Percentiles rank a stretch among this genome's conserved stretches.
These are phyloP conservation scores for Malurus melanocephalus DNA, from an alignment of 2,113 vertebrate genomes.

Conservation along the genomic window DNA sequence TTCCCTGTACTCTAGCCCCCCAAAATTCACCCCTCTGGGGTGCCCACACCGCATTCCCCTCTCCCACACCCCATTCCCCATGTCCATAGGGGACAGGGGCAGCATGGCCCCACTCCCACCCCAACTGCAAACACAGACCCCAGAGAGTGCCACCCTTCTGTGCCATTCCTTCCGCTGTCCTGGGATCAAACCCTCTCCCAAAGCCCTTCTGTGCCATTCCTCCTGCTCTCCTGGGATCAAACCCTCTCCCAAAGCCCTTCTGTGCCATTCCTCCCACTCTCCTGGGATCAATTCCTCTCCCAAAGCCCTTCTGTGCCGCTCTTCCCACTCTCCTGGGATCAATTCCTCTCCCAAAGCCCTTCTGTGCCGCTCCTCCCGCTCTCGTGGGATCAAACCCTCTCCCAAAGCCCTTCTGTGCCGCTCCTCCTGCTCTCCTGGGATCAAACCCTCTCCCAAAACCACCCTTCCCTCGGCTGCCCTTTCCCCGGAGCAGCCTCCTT, in stretches of 20 bases:
- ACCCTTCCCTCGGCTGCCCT: neutral
- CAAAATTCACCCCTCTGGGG: rapidly evolving
- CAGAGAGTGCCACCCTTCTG: neutral
- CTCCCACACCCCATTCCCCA: rapidly evolving
- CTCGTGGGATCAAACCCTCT: too few species aligned
- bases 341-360: too few species aligned
- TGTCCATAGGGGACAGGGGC: rapidly evolving
- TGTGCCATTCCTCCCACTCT: too few species aligned
- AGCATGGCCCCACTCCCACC: rapidly evolving
- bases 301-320: neutral
- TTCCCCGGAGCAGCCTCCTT: neutral
- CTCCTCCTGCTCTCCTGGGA: neutral
- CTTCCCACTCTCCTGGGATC: too few species aligned
- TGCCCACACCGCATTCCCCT: neutral
- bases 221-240: neutral
- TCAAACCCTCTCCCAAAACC: neutral
- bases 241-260: too few species aligned
- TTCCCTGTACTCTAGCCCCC: neutral
- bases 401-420: rapidly evolving
- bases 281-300: too few species aligned
- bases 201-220: neutral
- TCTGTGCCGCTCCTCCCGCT: too few species aligned
- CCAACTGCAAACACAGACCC: neutral
- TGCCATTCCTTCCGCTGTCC: neutral
- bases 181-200: neutral